A percentile compares a stretch with the other conserved stretches of the same genome.
Conservation (phyloP, 1,140 invertebrate genomes). For the Hirudo medicinalis region DNA sequence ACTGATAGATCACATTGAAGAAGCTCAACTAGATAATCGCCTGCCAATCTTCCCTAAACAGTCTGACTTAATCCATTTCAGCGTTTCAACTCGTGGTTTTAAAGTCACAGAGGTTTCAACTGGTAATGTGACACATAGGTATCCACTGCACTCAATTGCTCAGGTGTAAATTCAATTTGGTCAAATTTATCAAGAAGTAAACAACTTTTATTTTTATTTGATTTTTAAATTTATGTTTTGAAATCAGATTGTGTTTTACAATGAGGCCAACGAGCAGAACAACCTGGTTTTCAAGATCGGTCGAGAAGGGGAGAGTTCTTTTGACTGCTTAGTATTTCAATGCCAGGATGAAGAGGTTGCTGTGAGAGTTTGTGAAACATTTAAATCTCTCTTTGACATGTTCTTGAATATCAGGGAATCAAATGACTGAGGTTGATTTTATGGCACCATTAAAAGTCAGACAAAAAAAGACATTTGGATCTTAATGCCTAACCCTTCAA, state of each 20-base stretch:
- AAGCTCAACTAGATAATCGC: slow-evolving; percentile 20
- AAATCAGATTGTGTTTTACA: slow-evolving; percentile 22
- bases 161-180: neutral
- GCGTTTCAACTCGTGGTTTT: slow-evolving; percentile 20
- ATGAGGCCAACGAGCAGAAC: slow-evolving; percentile 17
- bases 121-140: slow-evolving; percentile 16
- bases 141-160: slow-evolving; percentile 20
- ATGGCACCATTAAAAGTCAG: neutral
- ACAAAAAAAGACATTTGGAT: neutral
- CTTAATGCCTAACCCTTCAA: no score
- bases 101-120: slow-evolving; percentile 14
- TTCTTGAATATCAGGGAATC: neutral
- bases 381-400: slow-evolving; percentile 17
- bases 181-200: neutral
- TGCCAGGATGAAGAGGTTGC: slow-evolving; percentile 19
- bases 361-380: slow-evolving; percentile 18
- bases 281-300: slow-evolving; percentile 22
- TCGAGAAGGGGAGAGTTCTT: slow-evolving; percentile 9
- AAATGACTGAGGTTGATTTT: neutral
- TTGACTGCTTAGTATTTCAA: slow-evolving; percentile 23
- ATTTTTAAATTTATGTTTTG: neutral
- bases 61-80: slow-evolving; percentile 8
- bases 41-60: slow-evolving; percentile 17
- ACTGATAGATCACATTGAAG: slow-evolving; percentile 22
- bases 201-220: neutral